Evolutionary conservation across 1,140 invertebrate genomes (phyloP).

Genomic region (Protaetia brevitarsis): DNA sequence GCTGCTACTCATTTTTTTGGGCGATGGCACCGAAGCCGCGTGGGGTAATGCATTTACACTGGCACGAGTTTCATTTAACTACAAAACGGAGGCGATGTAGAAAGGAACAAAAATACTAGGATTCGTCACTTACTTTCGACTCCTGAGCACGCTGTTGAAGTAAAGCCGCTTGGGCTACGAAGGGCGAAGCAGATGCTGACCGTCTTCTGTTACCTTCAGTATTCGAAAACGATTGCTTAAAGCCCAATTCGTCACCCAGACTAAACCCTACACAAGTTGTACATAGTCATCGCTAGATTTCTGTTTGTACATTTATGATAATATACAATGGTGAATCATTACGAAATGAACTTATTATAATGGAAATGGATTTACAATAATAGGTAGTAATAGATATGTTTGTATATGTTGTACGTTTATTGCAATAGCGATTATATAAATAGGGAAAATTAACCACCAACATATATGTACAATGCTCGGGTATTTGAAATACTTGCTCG

Average conservation of each 20-base stretch:
- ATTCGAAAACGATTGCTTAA: slow-evolving; percentile 73
- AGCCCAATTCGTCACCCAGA: slow-evolving; percentile 78
- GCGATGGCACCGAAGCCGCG: background rate
- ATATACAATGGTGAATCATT: no score
- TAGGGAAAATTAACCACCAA: no score
- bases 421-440: no score
- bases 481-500: no score
- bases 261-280: slow-evolving; percentile 65
- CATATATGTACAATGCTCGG: no score
- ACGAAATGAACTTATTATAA: no score
- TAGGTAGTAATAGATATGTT: no score
- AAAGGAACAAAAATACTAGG: background rate
- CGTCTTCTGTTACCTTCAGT: slow-evolving; percentile 63
- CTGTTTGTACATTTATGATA: no score
- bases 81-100: background rate
- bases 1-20: no score
- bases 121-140: slow-evolving; percentile 2
- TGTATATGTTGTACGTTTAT: no score
- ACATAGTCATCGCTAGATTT: no score
- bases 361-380: no score
- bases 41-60: background rate
- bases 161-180: slow-evolving; percentile 36
- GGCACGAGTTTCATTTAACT: background rate
- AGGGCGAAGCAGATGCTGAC: slow-evolving; percentile 52
- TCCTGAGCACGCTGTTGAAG: slow-evolving; percentile 24